Base-by-base conservation (phyloP, 2,113 vertebrate species). In the Cardinalis cardinalis region DNA sequence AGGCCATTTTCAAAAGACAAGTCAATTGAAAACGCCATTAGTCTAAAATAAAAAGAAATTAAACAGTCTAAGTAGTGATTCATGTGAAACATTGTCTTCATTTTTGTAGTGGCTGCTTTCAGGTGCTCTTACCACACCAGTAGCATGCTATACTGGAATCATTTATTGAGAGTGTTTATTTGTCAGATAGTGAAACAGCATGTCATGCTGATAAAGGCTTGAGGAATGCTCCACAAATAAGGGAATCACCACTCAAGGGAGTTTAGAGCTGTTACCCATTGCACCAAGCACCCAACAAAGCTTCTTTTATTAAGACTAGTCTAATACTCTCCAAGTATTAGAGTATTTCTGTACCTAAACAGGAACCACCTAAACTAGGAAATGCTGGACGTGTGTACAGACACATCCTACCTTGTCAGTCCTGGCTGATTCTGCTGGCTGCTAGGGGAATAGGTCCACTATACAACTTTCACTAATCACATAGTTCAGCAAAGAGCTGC, bases 1-100 rank as follows among this genome's bases (percentile, higher is more conserved):
- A 98, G 18, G 84, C 69, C 80, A 98, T 80, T 60, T 89, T 83
- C 98, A 97, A 98, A 32, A 95, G 97, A 70, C 97, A 6, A 97
- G 90, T 98, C 98, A 99, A 41, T 84, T 95, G 56, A 94, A 98
- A 31, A 95, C 95, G 49, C 96, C 94, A 51, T 53, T 85, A 25
- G 97, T 98, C 98, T 99, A 87, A 80, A 52, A 92, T 99, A 88
- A 80, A 52, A 92, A 79, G 21, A 81, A 84, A 75, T 49, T 52
- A 48, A 73, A 40, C 29, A 46, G 21, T 28, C 6, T 75, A 46
- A 31, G 11, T 16, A 66, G 12, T 36, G 41, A 48, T 49, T 75
- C 17, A 71, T 8, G 10, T 12, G 18, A 82, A 89, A 68, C 40
- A 71, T 20, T 74, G 40, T 43, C 58, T 60, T 71, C 18, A 20